Percentiles rank a stretch among this genome's conserved stretches.
Evolutionary conservation across 1,140 invertebrate species (phyloP).

Genomic region (Apis dorsata): DNA sequence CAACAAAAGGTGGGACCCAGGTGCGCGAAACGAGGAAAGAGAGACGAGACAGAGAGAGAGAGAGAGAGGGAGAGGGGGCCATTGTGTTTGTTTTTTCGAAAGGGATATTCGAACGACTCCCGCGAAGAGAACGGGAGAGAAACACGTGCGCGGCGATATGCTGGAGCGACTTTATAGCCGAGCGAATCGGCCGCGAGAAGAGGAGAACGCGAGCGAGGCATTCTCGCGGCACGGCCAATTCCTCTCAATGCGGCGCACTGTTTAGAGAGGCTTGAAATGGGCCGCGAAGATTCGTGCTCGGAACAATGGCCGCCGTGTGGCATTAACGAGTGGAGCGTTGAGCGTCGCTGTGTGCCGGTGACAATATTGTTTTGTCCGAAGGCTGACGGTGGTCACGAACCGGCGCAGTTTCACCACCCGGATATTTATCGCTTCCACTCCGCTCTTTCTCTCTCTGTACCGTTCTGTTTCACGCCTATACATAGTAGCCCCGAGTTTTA

Average conservation of each 20-base stretch:
- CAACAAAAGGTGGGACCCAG: conserved; percentile 49
- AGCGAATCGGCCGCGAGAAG: conserved; percentile 13
- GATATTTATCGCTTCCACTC: conserved; percentile 46
- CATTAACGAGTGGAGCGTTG: conserved; percentile 53
- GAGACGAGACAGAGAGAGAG: background rate
- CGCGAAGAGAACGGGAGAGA: background rate
- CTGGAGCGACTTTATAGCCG: background rate
- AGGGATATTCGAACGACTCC: too few species aligned
- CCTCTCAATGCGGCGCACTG: background rate
- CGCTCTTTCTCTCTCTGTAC: conserved; percentile 3
- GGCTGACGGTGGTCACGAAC: conserved; percentile 62
- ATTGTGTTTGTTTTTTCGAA: background rate
- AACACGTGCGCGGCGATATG: background rate
- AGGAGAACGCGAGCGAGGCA: background rate
- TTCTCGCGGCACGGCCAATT: conserved; percentile 2
- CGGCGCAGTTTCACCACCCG: conserved; percentile 48
- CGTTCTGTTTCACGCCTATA: conserved; percentile 33
- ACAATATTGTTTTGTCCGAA: conserved; percentile 66
- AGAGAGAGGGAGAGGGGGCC: background rate
- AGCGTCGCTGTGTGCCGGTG: conserved; percentile 39
- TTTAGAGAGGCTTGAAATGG: conserved; percentile 53
- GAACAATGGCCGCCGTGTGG: conserved; percentile 63
- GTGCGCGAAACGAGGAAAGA: background rate
- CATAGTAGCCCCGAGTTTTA: conserved; percentile 17
- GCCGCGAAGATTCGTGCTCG: conserved; percentile 63